Evolutionary conservation across 2,113 vertebrate species (phyloP), one percentile per base, ranked within the genome.

Genomic region (Heterocephalus glaber): DNA sequence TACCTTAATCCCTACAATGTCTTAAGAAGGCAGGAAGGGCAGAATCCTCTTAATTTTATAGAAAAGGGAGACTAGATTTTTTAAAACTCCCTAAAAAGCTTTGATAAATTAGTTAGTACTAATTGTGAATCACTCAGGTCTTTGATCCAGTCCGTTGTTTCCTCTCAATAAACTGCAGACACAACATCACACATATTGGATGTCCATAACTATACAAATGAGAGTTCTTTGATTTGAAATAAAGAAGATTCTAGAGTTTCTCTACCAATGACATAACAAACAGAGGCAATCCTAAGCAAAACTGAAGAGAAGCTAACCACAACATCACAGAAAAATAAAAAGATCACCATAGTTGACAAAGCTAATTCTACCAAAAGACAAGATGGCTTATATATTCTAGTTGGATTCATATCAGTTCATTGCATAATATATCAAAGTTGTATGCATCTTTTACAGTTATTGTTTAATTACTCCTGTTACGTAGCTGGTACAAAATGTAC

Each of bases 401-500:
- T 30, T 86, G 68, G 14, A 38, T 81, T 52, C 68, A 0, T 33
- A 72, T 49, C 47, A 63, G 84, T 26, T 96, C 24, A 2, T 41
- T 88, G 65, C 44, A 41, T 63, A 66, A 92, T 79, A 13, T 63
- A 28, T 54, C 56, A 41, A 22, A 94, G 44, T 60, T 74, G 16
- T 22, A 52, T 24, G 3, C n/a, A 49, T 38, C 19, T 81, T 85
- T 91, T 92, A 79, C 44, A 38, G 24, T 83, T 93, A 79, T 44
- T 70, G 19, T 70, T 85, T 90, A 91, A 61, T 90, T 77, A n/a
- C 81, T 79, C 24, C 14, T 94, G 16, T n/a, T 89, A 58, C 30
- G 4, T 33, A 22, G 65, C 33, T 86, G 17, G 93, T 82, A 96
- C 92, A 68, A 72, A 95, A 86, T 92, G 86, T 94, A 88, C 89